These are phyloP conservation scores for Ptychochromis oligacanthus DNA, from an alignment of 2,113 vertebrate genomes.

Conservation along the genomic window DNA sequence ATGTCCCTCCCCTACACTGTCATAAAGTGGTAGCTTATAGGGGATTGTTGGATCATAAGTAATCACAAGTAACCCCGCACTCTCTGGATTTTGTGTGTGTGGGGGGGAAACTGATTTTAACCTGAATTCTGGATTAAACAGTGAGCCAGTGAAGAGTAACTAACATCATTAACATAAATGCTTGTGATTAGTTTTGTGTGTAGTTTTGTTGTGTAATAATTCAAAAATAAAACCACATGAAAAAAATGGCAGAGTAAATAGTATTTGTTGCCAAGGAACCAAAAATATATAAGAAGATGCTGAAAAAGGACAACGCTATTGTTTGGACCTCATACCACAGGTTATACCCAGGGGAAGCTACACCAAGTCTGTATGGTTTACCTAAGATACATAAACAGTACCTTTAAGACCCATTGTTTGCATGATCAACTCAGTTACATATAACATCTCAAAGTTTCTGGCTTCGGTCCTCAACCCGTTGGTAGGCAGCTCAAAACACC, in stretches of 20 bases:
- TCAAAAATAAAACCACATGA: not conserved
- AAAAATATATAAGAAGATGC: not conserved
- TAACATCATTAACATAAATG: not conserved
- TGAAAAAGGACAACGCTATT: too few relatives aligned
- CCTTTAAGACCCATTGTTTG: too few relatives aligned
- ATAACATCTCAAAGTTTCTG: too few relatives aligned
- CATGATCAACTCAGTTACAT: too few relatives aligned
- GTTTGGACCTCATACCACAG: too few relatives aligned
- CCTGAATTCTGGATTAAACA: not conserved
- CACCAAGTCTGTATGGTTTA: too few relatives aligned
- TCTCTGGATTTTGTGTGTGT: not conserved
- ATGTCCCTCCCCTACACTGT: not conserved
- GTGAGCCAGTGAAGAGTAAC: not conserved
- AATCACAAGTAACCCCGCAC: not conserved
- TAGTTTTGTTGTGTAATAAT: not conserved
- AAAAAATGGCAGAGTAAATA: not conserved
- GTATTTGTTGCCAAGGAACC: not conserved
- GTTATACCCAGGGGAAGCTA: too few relatives aligned
- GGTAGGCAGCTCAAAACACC: too few relatives aligned
- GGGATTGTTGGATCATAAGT: not conserved
- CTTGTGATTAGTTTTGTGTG: not conserved
- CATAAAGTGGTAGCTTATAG: not conserved
- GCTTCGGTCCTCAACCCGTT: too few relatives aligned
- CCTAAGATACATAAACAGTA: too few relatives aligned
- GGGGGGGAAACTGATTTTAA: not conserved